Conservation (phyloP, 2,888 invertebrate species). For the Ophion ventricosus region DNA sequence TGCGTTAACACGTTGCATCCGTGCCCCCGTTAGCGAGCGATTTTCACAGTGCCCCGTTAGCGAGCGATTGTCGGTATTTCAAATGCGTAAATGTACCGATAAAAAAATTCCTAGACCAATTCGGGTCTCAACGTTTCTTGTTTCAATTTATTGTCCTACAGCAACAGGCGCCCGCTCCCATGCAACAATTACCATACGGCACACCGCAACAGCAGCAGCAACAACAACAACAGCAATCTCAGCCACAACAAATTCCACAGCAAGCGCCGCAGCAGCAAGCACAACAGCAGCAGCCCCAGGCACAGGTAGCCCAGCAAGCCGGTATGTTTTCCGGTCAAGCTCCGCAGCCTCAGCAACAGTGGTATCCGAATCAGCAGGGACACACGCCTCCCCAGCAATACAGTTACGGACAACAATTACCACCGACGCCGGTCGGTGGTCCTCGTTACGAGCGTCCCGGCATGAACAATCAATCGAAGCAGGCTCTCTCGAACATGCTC, state of each 20-base stretch:
- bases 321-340: conserved; percentile 83
- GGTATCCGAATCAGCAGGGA: conserved; percentile 80
- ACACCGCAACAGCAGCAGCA: conserved; percentile 71
- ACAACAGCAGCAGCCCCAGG: conserved; percentile 76
- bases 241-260: conserved; percentile 73
- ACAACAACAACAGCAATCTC: conserved; percentile 71
- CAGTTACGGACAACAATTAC: conserved; percentile 84
- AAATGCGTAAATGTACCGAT: too few species aligned
- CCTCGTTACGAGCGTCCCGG: conserved; percentile 83
- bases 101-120: neutral
- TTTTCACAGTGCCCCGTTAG: too few species aligned
- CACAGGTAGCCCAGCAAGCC: conserved; percentile 79
- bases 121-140: neutral
- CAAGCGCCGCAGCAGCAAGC: conserved; percentile 79
- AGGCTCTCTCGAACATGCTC: conserved; percentile 94
- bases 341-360: conserved; percentile 83
- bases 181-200: conserved; percentile 71
- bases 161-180: conserved; percentile 69
- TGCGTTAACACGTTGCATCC: too few species aligned
- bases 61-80: too few species aligned
- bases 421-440: conserved; percentile 78
- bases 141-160: neutral
- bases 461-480: conserved; percentile 90
- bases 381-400: conserved; percentile 81
- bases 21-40: too few species aligned